Base-by-base conservation (phyloP, 2,113 vertebrate genomes). In the Nibea coibor region DNA sequence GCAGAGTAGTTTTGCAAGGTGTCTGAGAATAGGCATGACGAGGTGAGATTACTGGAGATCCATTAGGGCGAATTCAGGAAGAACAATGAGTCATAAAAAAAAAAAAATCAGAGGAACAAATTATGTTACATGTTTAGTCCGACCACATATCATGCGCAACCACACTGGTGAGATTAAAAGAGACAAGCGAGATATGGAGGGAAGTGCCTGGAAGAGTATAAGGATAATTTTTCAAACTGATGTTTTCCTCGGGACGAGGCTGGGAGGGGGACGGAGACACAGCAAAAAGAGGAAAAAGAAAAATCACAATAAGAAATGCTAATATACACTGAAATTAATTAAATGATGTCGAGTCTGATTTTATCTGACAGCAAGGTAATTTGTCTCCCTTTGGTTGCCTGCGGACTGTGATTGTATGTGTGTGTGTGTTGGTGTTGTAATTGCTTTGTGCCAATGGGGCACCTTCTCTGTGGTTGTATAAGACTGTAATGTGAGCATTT, bases 301-400 rank as follows among this genome's bases (percentile, higher is more conserved):
- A 75, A 84, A 74, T 66, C 75, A 88, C 73, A 91, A 91, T 92
- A 92, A 89, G 77, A 93, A 93, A 93, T 92, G 87, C 90, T 91
- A 92, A 92, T 92, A 88, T 75, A 81, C 75, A 80, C 73, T 86
- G 89, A 95, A 96, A 96, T 96, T 96, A 94, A 97, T 97, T 96
- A 96, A 96, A 96, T 94, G 91, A 96, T 96, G 94, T 94, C 93
- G 95, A 75, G 88, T 93, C 93, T 95, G 96, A 96, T 97, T 97
- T 96, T 95, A 96, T 96, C 95, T 96, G 95, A 96, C 96, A 96
- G 94, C 93, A 89, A 96, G 94, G 95, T 94, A 96, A 97, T 97
- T 96, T 95, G 95, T 97, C 95, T 96, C 65, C 82, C 80, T 90
- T 80, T 81, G 77, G 73, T 72, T 75, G 91, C 83, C 80, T 73